These are phyloP conservation scores for Cyphomyrus discorhynchus DNA, from an alignment of 2,113 vertebrate genomes.

Conservation along the genomic window DNA sequence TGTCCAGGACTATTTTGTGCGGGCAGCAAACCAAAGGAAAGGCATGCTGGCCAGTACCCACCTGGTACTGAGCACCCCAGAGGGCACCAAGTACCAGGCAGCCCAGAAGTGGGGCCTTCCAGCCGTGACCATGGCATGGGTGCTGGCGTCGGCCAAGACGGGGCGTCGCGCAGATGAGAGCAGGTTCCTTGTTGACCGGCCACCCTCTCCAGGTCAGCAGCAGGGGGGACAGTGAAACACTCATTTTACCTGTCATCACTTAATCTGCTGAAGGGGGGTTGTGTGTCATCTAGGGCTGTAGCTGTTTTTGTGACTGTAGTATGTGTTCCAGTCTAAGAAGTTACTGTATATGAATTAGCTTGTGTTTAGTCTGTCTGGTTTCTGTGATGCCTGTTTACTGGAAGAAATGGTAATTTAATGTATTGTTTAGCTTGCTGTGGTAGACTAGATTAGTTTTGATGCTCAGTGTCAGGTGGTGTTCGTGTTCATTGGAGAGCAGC, in stretches of 20 bases:
- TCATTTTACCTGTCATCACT: not conserved
- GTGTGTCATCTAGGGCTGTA: not conserved
- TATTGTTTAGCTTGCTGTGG: not conserved
- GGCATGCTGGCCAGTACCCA: constrained; percentile 90
- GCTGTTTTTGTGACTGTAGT: not conserved
- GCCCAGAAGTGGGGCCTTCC: constrained; percentile 89
- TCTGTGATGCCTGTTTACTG: not conserved
- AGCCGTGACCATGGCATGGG: constrained; percentile 78
- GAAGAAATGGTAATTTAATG: not conserved
- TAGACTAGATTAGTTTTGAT: not conserved
- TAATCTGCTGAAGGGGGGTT: not conserved
- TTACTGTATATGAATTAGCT: not conserved
- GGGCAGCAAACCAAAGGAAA: constrained; percentile 77
- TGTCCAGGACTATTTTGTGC: constrained; percentile 94
- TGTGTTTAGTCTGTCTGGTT: not conserved
- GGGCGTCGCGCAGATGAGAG: constrained; percentile 72
- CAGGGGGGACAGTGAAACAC: constrained; percentile 15
- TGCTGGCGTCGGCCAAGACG: constrained; percentile 72
- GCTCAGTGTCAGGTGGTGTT: not conserved
- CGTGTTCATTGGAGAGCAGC: not conserved
- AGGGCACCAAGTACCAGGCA: constrained; percentile 89
- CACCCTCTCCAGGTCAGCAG: constrained; percentile 63
- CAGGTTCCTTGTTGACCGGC: constrained; percentile 71
- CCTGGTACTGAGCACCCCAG: constrained; percentile 73
- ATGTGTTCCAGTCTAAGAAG: not conserved